Percentiles rank a stretch among this genome's conserved stretches.
Evolutionary conservation across 2,113 vertebrate genomes (phyloP).

Genomic region (Rutilus rutilus): DNA sequence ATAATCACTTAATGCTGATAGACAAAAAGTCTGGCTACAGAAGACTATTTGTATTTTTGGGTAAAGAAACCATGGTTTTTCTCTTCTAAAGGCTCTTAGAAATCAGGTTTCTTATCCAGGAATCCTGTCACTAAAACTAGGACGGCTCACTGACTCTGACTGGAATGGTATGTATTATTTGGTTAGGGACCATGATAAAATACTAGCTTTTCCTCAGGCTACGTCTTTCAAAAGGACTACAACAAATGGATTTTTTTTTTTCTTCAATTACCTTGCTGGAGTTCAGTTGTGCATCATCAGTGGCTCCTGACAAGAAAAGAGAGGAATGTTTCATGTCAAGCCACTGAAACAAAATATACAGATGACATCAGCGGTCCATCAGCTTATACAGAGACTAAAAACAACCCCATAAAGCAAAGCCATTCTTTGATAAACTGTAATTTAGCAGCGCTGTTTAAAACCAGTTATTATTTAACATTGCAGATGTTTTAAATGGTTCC

Average conservation of each 20-base stretch:
- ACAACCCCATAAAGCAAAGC: not conserved
- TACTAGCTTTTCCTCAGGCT: conserved; percentile 20
- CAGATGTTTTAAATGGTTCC: conserved; percentile 40
- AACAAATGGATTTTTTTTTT: conserved; percentile 23
- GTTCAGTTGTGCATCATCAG: conserved; percentile 36
- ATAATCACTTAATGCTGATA: not conserved
- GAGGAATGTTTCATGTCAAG: conserved; percentile 29
- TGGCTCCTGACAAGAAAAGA: conserved; percentile 6
- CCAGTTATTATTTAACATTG: conserved; percentile 33
- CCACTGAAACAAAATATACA: conserved; percentile 22
- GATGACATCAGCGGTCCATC: conserved; percentile 12
- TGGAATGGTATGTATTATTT: not conserved
- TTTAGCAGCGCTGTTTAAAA: not conserved
- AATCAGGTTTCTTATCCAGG: conserved; percentile 9
- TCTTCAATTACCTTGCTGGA: not conserved
- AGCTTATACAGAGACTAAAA: conserved; percentile 8
- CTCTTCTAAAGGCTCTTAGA: not conserved
- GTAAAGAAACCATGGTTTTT: not conserved
- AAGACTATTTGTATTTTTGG: not conserved
- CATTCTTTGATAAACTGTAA: conserved; percentile 16
- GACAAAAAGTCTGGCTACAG: not conserved
- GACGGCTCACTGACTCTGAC: conserved; percentile 19
- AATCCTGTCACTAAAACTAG: conserved; percentile 30
- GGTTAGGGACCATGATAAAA: conserved; percentile 7
- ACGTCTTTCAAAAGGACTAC: conserved; percentile 23